A percentile compares a stretch with the other conserved stretches of the same genome.
phyloP scores from a whole-genome alignment of 2,113 vertebrate genomes.

The Sinocyclocheilus anshuiensis region DNA sequence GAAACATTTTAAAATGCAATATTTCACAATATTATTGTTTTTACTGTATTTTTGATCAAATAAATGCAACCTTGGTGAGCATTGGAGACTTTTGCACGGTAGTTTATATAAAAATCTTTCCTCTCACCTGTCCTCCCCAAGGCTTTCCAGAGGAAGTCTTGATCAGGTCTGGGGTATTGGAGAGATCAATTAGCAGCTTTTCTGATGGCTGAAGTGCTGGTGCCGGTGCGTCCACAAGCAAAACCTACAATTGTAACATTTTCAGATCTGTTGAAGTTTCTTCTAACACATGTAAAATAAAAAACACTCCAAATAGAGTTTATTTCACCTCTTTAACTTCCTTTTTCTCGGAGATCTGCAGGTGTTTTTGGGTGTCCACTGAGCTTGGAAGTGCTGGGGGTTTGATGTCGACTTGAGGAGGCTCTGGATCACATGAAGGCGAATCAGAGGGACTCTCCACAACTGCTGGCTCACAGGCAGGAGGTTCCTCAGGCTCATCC shows the following conservation, averaged over 20 bases:
- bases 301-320: background rate
- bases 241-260: conserved; percentile 59
- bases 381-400: conserved; percentile 34
- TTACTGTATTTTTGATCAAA: background rate
- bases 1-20: too few species aligned
- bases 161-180: conserved; percentile 75
- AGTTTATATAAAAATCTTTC: background rate
- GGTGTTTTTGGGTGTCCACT: conserved; percentile 41
- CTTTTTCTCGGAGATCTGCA: conserved; percentile 40
- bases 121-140: conserved; percentile 60
- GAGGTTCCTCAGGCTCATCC: conserved; percentile 47
- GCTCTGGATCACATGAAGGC: background rate
- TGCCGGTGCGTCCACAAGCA: conserved; percentile 74
- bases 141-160: conserved; percentile 64
- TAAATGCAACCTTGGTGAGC: background rate
- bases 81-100: background rate
- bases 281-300: too few species aligned
- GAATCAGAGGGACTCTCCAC: conserved; percentile 10
- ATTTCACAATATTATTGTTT: background rate
- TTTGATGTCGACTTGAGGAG: conserved; percentile 16
- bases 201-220: conserved; percentile 66
- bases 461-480: conserved; percentile 16
- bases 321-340: conserved; percentile 60
- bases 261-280: background rate
- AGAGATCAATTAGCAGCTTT: conserved; percentile 78